Base-by-base conservation (phyloP, 2,888 invertebrate genomes). In the Drosophila helvetica region DNA sequence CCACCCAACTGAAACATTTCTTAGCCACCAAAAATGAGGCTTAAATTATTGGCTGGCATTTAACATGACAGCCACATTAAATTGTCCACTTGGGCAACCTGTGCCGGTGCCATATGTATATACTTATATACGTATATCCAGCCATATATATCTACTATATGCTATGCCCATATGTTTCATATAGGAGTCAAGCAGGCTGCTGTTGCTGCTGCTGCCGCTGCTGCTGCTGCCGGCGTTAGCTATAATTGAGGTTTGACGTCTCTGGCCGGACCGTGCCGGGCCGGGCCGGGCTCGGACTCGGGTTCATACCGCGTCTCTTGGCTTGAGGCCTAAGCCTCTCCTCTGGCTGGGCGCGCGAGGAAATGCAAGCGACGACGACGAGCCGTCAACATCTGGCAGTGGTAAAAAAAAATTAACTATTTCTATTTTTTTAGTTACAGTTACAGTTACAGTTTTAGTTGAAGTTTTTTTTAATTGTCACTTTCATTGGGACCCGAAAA, bases 51-150 rank as follows among this genome's bases (percentile, higher is more conserved):
- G 88, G 86, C 68, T 83, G 86, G 88, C 88, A 86, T 76, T 83
- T 88, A 86, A 83, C 83, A 83, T 83, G 83, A 83, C 83, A 88
- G 86, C 86, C 86, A 88, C 88, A 83, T 83, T 83, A 83, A 83
- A 83, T 83, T 83, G 83, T 83, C 83, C 83, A 88, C 88, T 88
- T 79, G 78, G 80, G 88, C 88, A 87, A 88, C 86, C 82, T 82
- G 86, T 75, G 77, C 82, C 85, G 77, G 77, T 82, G 64, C 81
- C 86, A 80, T 66, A 83, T 80, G 75, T 59, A 70, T 54, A 42
- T 46, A 33, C 48, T 47, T 8, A 27, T 7, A 1, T 8, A 27
- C 27, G 47, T 12, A 38, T 43, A 33, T 25, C 67, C 55, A 33
- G 53, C 45, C 52, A 33, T 53, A 42, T 22, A 64, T 22, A 64